Percentiles rank a stretch among this genome's conserved stretches.
phyloP scores from a whole-genome alignment of 2,113 vertebrate genomes.

The Drymodes brunneopygia region DNA sequence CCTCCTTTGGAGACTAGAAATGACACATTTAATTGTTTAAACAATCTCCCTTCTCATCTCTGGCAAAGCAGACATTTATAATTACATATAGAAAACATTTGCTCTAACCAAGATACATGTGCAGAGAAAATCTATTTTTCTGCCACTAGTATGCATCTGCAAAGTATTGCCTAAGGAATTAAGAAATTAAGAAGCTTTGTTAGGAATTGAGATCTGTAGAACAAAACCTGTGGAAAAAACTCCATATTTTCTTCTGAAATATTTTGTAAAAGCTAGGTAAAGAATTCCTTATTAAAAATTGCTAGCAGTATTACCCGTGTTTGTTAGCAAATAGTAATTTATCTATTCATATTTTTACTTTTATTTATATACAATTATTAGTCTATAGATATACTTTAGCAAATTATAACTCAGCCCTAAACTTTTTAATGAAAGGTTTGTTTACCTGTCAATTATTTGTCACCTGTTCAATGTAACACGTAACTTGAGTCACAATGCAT shows the following conservation, averaged over 20 bases:
- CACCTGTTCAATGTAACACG: neutral
- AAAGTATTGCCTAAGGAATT: neutral
- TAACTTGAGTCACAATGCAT: neutral
- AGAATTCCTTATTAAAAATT: neutral
- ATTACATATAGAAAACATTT: neutral
- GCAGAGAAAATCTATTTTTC: neutral
- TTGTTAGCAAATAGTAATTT: neutral
- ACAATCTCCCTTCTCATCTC: neutral
- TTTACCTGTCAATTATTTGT: neutral
- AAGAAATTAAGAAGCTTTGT: neutral
- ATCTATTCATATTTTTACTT: neutral
- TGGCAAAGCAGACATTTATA: neutral
- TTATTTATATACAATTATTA: neutral
- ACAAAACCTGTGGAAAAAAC: neutral
- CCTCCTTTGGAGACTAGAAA: neutral
- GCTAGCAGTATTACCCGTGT: neutral
- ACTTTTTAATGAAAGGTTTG: neutral
- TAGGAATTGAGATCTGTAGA: neutral
- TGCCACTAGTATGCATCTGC: neutral
- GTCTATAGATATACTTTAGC: neutral
- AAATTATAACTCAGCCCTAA: neutral
- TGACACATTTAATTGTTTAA: neutral
- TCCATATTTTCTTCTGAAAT: neutral
- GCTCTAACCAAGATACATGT: neutral
- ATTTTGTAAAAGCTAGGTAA: neutral